Evolutionary conservation across 2,888 invertebrate species (phyloP).

Genomic region (Deroplatys truncata): DNA sequence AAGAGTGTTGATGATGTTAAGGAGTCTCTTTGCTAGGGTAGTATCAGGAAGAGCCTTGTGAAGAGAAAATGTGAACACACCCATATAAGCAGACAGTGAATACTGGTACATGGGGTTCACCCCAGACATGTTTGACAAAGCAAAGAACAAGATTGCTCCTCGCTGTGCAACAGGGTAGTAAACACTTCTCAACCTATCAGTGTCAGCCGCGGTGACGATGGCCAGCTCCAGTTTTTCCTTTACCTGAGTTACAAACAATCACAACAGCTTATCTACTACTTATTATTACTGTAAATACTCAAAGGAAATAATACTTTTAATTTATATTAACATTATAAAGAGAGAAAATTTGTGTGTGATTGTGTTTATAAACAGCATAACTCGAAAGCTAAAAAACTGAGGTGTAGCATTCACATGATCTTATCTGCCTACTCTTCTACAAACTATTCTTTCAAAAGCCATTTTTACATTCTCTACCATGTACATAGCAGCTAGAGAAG

Average conservation of each 20-base stretch:
- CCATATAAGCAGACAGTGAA: conserved; percentile 78
- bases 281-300: no score
- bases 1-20: conserved; percentile 77
- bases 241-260: conserved; percentile 44
- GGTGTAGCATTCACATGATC: no score
- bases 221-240: conserved; percentile 74
- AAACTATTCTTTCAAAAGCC: no score
- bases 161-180: conserved; percentile 82
- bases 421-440: no score
- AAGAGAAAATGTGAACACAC: conserved; percentile 77
- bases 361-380: no score
- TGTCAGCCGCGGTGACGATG: conserved; percentile 70
- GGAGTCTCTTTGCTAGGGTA: conserved; percentile 65
- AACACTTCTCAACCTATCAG: conserved; percentile 77
- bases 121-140: conserved; percentile 82
- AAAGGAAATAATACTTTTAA: no score
- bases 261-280: not conserved
- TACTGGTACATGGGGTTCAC: conserved; percentile 93
- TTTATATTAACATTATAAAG: no score
- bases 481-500: no score
- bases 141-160: conserved; percentile 87
- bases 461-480: no score
- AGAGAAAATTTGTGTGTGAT: no score
- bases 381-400: no score
- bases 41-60: conserved; percentile 80